A percentile compares a stretch with the other conserved stretches of the same genome.
phyloP scores from a whole-genome alignment of 2,888 invertebrate species.

The Ochropleura leucogaster region DNA sequence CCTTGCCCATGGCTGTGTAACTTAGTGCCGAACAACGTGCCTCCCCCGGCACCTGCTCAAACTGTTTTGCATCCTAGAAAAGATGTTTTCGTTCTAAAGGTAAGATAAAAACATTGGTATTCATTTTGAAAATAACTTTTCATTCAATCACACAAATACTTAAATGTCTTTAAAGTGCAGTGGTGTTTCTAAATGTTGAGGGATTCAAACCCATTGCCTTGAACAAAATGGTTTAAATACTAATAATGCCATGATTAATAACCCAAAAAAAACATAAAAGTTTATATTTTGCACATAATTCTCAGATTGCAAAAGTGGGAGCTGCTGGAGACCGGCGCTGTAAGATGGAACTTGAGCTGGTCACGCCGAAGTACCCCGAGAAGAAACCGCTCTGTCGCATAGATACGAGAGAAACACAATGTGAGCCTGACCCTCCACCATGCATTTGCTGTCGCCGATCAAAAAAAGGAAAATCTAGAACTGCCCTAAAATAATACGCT shows the following conservation, averaged over 20 bases:
- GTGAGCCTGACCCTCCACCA: conserved; percentile 78
- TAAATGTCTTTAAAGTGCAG: not conserved
- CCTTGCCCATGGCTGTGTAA: conserved; percentile 15
- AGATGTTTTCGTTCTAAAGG: conserved; percentile 92
- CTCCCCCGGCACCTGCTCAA: conserved; percentile 78
- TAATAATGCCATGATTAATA: not conserved
- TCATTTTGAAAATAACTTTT: conserved; percentile 4
- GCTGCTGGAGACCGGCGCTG: conserved; percentile 82
- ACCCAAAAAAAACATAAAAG: not conserved
- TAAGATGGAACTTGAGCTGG: conserved; percentile 92
- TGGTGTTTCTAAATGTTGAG: not conserved
- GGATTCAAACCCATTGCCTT: not conserved
- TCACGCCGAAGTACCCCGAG: conserved; percentile 92
- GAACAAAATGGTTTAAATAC: not conserved
- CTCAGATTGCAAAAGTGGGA: conserved; percentile 82
- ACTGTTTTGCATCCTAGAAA: conserved; percentile 90
- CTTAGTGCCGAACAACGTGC: conserved; percentile 76
- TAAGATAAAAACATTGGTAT: conserved; percentile 47
- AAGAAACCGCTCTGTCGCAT: conserved; percentile 85
- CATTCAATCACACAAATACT: too few species aligned
- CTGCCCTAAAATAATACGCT: not conserved
- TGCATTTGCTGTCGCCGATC: conserved; percentile 70
- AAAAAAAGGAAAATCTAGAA: conserved; percentile 68
- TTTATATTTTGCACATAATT: not conserved
- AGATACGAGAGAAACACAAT: conserved; percentile 85